A percentile compares a stretch with the other conserved stretches of the same genome.
These are phyloP conservation scores for Recurvirostra avosetta DNA, from an alignment of 2,113 vertebrate genomes.

Conservation along the genomic window DNA sequence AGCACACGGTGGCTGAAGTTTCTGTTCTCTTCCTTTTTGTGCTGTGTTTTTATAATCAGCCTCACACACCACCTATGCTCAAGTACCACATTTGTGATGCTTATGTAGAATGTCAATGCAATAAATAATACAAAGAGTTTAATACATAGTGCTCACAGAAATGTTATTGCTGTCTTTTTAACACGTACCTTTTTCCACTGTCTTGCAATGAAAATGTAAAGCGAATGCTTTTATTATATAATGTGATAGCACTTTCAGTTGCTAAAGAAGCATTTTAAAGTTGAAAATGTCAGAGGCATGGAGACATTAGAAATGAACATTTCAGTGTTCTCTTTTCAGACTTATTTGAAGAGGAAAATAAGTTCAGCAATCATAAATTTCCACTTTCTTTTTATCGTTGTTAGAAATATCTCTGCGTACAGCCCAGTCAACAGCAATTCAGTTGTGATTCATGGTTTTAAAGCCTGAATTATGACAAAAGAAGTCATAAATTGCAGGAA, in stretches of 20 bases:
- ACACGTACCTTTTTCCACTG: neutral
- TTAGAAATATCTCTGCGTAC: neutral
- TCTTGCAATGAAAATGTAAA: neutral
- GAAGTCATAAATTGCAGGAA: constrained; percentile 38
- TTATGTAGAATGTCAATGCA: neutral
- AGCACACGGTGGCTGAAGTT: accelerated
- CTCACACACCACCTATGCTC: neutral
- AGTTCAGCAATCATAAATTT: neutral
- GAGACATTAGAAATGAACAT: neutral
- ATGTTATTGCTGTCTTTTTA: neutral
- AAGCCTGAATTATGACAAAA: constrained; percentile 51
- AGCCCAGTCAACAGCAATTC: constrained; percentile 22
- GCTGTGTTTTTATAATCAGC: neutral
- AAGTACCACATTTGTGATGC: neutral
- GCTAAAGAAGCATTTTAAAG: neutral
- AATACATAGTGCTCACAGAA: neutral
- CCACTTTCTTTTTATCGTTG: neutral
- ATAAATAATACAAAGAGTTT: neutral
- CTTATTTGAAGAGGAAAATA: neutral
- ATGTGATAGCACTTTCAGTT: neutral
- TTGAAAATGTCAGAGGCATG: neutral
- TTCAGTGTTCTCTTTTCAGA: neutral
- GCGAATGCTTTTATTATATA: neutral
- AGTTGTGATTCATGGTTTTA: neutral
- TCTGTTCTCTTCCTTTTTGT: neutral